A percentile compares a stretch with the other conserved stretches of the same genome.
Evolutionary conservation across 2,113 vertebrate genomes (phyloP).

Genomic region (Petaurus breviceps): DNA sequence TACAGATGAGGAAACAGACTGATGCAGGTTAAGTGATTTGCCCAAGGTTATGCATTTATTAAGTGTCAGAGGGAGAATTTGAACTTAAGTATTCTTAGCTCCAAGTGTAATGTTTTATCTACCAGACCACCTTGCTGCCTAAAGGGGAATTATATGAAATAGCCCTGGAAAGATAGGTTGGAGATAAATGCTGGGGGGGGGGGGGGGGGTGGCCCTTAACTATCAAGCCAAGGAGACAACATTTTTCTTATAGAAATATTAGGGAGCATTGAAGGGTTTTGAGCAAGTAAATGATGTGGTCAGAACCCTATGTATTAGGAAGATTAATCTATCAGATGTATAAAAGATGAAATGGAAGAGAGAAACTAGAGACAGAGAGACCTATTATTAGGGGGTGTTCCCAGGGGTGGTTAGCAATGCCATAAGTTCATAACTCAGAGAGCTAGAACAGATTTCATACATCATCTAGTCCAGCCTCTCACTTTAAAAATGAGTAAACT

Average conservation of each 20-base stretch:
- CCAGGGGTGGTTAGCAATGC: background rate
- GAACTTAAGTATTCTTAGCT: background rate
- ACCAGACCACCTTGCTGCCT: background rate
- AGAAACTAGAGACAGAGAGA: background rate
- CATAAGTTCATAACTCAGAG: background rate
- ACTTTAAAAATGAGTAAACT: background rate
- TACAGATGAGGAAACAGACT: background rate
- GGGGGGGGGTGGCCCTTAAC: too few relatives aligned
- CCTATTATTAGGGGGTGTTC: background rate
- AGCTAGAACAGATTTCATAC: background rate
- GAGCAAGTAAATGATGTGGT: background rate
- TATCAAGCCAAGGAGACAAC: background rate
- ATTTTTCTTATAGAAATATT: background rate
- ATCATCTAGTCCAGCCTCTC: background rate
- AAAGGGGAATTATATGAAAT: background rate
- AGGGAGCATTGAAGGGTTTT: background rate
- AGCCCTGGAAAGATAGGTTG: background rate
- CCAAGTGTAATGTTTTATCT: background rate
- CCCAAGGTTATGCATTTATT: background rate
- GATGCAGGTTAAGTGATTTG: background rate
- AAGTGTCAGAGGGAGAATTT: too few relatives aligned
- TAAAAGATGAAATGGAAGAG: background rate
- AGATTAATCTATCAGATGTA: background rate
- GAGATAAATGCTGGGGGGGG: background rate
- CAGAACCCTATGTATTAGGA: background rate